Evolutionary conservation across 2,113 vertebrate species (phyloP), one percentile per base, ranked within the genome.

Genomic region (Ochotona curzoniae): DNA sequence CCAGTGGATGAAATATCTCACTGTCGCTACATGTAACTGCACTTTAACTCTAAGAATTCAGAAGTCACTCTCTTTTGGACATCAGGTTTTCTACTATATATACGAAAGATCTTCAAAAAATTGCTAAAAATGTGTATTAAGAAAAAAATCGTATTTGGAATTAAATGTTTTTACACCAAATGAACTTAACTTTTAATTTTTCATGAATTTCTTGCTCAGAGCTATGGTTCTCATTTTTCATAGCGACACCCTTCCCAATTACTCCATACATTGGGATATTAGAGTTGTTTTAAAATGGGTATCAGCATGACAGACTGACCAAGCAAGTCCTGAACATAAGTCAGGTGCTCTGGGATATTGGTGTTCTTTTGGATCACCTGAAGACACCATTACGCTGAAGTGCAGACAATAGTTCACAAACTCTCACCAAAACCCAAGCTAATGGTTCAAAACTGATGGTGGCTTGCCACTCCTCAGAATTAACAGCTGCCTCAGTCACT

Each of bases 271-370:
- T 44, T 88, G 60, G 71, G 76, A 84, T 44, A 93, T 74, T n/a
- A 91, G 67, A 93, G 60, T 78, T 70, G 91, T 54, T 84, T 66
- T 90, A 93, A 95, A 96, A 85, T 60, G 85, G 64, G 90, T 79
- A 96, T 93, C 83, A 74, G 94, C 89, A 82, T 74, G 76, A 91
- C 60, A 69, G 32, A 82, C 64, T 38, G 89, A 92, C 64, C 86
- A 87, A 83, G 26, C 81, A 44, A 91, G 78, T 71, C 18, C 28
- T 89, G 66, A 86, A 47, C 63, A 8, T 87, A 94, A 94, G 92
- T 23, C 61, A 82, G 87, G 89, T 82, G 60, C 81, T 78, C 21
- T 69, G 73, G 76, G 81, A 87, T 38, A 73, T 28, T 38, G 3
- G 32, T 10, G 0, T 13, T 80, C 75, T 38, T 90, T 81, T 93